These are phyloP conservation scores for Paracanthobrama guichenoti DNA, from an alignment of 2,113 vertebrate species.

Conservation along the genomic window DNA sequence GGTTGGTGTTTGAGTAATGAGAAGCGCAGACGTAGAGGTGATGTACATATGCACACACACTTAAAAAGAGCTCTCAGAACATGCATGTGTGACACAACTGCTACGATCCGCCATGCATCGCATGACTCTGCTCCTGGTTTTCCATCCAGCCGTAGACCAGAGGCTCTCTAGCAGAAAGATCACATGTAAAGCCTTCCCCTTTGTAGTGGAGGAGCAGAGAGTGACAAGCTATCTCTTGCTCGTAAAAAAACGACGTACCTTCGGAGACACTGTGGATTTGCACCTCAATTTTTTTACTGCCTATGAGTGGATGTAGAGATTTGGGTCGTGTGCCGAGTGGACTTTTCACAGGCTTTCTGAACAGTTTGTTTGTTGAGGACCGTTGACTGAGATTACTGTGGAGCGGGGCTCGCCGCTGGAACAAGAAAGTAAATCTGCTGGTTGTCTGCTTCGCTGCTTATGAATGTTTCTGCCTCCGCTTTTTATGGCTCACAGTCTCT, in stretches of 20 bases:
- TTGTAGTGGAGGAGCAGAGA: constrained; percentile 85
- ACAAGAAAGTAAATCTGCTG: constrained; percentile 82
- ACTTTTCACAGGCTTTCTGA: constrained; percentile 69
- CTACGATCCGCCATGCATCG: constrained; percentile 37
- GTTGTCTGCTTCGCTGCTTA: constrained; percentile 73
- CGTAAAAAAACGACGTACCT: constrained; percentile 70
- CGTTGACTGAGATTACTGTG: constrained; percentile 71
- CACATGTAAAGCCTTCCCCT: constrained; percentile 89
- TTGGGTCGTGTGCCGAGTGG: constrained; percentile 55
- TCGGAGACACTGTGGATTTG: constrained; percentile 71
- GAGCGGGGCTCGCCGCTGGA: constrained; percentile 72
- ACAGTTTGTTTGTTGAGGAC: constrained; percentile 69
- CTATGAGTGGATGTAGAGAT: constrained; percentile 67
- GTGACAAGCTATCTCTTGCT: constrained; percentile 85
- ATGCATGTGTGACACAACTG: constrained; percentile 47
- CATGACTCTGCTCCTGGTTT: constrained; percentile 83
- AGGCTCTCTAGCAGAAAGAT: constrained; percentile 86
- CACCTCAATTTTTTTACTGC: constrained; percentile 60
- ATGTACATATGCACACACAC: background rate
- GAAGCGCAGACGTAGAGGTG: constrained; percentile 7
- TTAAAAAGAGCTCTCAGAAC: constrained; percentile 43
- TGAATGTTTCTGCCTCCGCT: constrained; percentile 75
- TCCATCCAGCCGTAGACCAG: constrained; percentile 74
- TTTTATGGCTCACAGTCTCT: constrained; percentile 66
- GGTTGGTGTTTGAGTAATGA: constrained; percentile 44